A percentile compares a stretch with the other conserved stretches of the same genome.
These are phyloP conservation scores for Crambe crambe DNA, from an alignment of 37 sponge, comb jelly and placozoan species.

Conservation along the genomic window DNA sequence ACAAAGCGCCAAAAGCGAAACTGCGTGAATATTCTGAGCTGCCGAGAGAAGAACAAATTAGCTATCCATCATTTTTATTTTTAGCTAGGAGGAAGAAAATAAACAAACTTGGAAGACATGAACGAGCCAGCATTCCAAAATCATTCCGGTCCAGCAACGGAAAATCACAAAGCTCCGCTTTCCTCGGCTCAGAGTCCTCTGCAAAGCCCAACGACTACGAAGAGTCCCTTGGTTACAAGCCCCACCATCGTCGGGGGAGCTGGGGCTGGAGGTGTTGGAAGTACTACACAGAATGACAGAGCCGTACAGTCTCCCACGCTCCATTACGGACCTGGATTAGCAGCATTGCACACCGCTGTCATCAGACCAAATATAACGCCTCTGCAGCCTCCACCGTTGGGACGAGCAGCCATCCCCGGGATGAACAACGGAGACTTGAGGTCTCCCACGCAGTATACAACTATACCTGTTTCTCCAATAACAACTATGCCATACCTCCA, in stretches of 20 bases:
- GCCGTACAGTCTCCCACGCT: conserved; percentile 9
- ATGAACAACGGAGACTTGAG: conserved; percentile 30
- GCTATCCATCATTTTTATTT: background rate
- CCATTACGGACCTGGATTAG: conserved; percentile 14
- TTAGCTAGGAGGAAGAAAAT: background rate
- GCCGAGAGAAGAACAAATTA: background rate
- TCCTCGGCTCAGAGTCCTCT: conserved; percentile 39
- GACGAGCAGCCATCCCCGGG: background rate
- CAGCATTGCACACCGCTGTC: conserved; percentile 1
- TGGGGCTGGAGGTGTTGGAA: background rate
- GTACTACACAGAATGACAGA: background rate
- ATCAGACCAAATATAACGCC: background rate
- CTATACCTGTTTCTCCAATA: conserved; percentile 17
- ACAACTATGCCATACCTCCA: conserved; percentile 28
- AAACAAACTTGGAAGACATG: background rate
- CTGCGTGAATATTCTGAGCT: background rate
- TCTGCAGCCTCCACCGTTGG: conserved; percentile 44
- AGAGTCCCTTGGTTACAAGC: conserved; percentile 13
- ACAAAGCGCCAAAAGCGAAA: background rate
- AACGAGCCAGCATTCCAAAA: background rate
- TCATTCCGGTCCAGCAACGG: background rate
- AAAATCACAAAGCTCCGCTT: background rate
- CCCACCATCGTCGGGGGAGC: background rate
- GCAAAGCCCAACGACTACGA: conserved; percentile 57
- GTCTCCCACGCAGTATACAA: conserved; percentile 29